Base-by-base conservation (phyloP, 2,797 vertebrate species). In the Alectoris magna region DNA sequence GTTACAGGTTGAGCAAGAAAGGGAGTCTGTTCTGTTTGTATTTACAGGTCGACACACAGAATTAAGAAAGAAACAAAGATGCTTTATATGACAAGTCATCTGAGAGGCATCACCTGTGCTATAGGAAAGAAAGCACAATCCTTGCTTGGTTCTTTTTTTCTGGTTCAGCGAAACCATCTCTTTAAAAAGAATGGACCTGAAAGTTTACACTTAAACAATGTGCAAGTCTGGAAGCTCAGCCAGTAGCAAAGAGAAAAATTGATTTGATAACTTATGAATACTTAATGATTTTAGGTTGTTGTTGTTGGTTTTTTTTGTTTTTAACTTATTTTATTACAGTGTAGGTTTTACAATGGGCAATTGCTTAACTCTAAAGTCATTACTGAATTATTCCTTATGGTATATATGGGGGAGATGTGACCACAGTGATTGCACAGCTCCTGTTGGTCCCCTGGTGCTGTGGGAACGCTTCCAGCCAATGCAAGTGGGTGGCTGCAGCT, bases 21-120 rank as follows among this genome's bases (percentile, higher is more conserved):
- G 82, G 31, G 69, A 23, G 22, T 84, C 84, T 94, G 89, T 95
- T 94, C 79, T 2, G 0, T n/a, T 51, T 77, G 95, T 78, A 38
- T 75, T 90, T 93, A 26, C 63, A 44, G 84, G 16, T 46, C 1
- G 4, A n/a, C 59, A 88, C 60, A 19, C 34, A 62, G 75, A 18
- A 81, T 81, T 69, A 43, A 79, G 56, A 70, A 62, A 75, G 91
- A 69, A 89, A 93, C 89, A 94, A 91, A 92, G 60, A 64, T 83
- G 84, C 91, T 96, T 95, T 96, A 66, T 91, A 69, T 78, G 72
- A 39, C 3, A 19, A 70, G 94, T 81, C 87, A 92, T 88, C 82
- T 44, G 95, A 96, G 92, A 94, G 84, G 75, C 4, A 0, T 49
- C 87, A 14, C 48, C 71, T 89, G 75, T 15, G 49, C 72, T 71